Evolutionary conservation across 2,888 invertebrate species (phyloP).

Genomic region (Orthosia cruda): DNA sequence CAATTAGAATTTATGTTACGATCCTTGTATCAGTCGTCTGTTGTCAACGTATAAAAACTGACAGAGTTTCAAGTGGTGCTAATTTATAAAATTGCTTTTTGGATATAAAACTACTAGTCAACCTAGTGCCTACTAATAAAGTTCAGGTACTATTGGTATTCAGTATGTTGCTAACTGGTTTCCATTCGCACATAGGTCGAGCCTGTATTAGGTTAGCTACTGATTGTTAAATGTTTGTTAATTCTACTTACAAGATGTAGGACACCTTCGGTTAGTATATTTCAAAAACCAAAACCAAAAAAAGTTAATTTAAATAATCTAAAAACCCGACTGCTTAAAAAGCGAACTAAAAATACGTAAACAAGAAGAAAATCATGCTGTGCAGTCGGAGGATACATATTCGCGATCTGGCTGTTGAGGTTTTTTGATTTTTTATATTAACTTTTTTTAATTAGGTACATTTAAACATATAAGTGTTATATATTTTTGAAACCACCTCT

Average conservation of each 20-base stretch:
- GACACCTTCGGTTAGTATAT: not conserved
- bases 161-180: not conserved
- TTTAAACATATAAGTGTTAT: no score
- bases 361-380: no score
- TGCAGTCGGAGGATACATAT: no score
- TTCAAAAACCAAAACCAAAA: not conserved
- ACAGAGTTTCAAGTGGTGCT: slow-evolving; percentile 46
- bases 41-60: slow-evolving; percentile 62
- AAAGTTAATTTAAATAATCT: no score
- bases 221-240: not conserved
- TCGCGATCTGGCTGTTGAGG: no score
- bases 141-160: slow-evolving; percentile 16
- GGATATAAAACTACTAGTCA: slow-evolving; percentile 22
- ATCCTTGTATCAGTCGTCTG: slow-evolving; percentile 51
- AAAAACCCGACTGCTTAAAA: no score
- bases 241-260: not conserved
- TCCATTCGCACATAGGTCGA: not conserved
- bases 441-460: no score
- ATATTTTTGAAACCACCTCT: no score
- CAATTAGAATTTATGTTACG: slow-evolving; percentile 71
- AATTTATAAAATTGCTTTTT: slow-evolving; percentile 42
- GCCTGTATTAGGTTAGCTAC: not conserved
- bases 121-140: slow-evolving; percentile 4
- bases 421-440: no score
- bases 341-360: no score